These are phyloP conservation scores for Troilus luridus DNA, from an alignment of 2,888 invertebrate species.

Conservation along the genomic window DNA sequence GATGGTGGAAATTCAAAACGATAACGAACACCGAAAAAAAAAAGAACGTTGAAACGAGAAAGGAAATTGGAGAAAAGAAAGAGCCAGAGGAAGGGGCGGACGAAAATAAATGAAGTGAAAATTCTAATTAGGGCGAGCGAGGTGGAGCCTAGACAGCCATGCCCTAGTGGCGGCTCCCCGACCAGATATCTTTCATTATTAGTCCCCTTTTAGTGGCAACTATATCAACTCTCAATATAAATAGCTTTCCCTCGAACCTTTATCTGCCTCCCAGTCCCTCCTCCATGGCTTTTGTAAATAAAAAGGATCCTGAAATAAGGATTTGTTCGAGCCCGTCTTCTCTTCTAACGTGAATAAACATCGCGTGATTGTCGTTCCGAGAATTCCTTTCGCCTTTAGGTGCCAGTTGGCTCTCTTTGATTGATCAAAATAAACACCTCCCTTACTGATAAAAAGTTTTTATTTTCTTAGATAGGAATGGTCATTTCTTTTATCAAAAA, in stretches of 20 bases:
- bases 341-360: background rate
- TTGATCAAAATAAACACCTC: background rate
- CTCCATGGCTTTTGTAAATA: background rate
- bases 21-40: background rate
- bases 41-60: background rate
- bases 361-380: background rate
- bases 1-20: background rate
- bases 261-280: background rate
- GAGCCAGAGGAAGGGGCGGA: background rate
- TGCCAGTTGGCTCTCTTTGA: background rate
- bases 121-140: background rate
- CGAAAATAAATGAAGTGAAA: conserved; percentile 31
- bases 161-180: background rate
- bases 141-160: background rate
- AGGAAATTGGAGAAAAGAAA: background rate
- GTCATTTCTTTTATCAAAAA: background rate
- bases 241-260: background rate
- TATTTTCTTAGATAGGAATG: background rate
- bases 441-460: background rate
- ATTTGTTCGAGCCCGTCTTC: background rate
- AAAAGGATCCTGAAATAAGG: background rate
- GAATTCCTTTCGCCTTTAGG: background rate
- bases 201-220: background rate
- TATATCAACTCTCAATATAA: background rate
- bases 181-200: conserved; percentile 19